Evolutionary conservation across 2,888 invertebrate species (phyloP).

Genomic region (Machimus rusticus): DNA sequence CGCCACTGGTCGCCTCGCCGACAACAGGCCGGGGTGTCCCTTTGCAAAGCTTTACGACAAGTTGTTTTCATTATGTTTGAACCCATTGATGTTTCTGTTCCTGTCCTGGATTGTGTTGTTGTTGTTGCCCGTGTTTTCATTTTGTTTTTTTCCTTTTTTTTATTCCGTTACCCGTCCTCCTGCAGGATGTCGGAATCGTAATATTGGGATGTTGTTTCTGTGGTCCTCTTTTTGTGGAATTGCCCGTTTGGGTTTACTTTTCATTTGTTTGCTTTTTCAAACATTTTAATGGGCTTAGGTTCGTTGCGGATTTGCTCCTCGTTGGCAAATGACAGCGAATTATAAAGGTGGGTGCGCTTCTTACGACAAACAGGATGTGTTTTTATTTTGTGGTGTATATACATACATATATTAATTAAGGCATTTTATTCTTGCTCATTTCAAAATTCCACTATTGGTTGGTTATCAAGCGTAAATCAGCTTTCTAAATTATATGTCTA

Average conservation of each 20-base stretch:
- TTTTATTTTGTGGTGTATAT: not conserved
- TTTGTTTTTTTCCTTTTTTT: slow-evolving; percentile 38
- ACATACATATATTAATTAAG: not conserved
- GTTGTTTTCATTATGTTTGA: slow-evolving; percentile 49
- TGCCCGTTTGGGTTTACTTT: slow-evolving; percentile 28
- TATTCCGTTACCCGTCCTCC: not conserved
- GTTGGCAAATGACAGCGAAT: slow-evolving; percentile 20
- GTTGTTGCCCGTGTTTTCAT: slow-evolving; percentile 33
- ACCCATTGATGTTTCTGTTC: slow-evolving; percentile 46
- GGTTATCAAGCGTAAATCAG: too few species aligned
- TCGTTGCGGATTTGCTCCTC: slow-evolving; percentile 14
- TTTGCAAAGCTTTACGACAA: slow-evolving; percentile 48
- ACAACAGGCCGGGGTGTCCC: slow-evolving; percentile 40
- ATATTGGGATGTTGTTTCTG: slow-evolving; percentile 49
- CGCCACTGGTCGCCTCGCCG: slow-evolving; percentile 21
- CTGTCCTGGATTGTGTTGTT: slow-evolving; percentile 30
- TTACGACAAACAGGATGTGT: slow-evolving; percentile 2
- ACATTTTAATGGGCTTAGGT: slow-evolving; percentile 29
- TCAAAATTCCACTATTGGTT: too few species aligned
- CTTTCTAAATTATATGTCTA: too few species aligned
- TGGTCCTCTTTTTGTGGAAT: slow-evolving; percentile 46
- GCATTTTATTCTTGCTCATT: too few species aligned
- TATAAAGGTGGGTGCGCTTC: slow-evolving; percentile 2
- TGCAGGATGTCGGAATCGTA: slow-evolving; percentile 40
- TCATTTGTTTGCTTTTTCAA: slow-evolving; percentile 30